Percentiles rank a stretch among this genome's conserved stretches.
These are phyloP conservation scores for Scomber scombrus DNA, from an alignment of 2,113 vertebrate genomes.

Conservation along the genomic window DNA sequence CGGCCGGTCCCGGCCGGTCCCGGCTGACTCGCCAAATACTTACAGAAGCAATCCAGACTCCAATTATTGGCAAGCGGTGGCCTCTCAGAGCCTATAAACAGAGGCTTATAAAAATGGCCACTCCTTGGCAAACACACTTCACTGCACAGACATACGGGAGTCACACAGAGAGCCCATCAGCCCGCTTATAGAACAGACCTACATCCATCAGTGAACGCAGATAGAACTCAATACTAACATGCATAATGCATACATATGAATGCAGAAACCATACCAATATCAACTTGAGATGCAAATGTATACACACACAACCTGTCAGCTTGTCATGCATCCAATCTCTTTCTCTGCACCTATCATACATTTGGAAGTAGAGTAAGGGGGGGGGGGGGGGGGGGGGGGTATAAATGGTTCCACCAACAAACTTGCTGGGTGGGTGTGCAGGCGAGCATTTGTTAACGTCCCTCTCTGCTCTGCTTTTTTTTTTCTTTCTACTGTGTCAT, in stretches of 20 bases:
- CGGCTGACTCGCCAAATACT: conserved; percentile 61
- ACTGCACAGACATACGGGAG: conserved; percentile 60
- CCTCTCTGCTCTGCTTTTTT: conserved; percentile 36
- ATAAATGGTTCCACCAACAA: conserved; percentile 19
- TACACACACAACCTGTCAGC: background rate
- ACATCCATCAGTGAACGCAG: conserved; percentile 66
- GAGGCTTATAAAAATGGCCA: conserved; percentile 68
- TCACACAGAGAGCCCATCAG: conserved; percentile 56
- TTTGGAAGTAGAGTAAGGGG: conserved; percentile 10
- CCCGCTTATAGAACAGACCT: conserved; percentile 50
- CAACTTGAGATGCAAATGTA: conserved; percentile 13
- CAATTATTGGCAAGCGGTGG: conserved; percentile 75
- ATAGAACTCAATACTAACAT: conserved; percentile 58
- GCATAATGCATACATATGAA: conserved; percentile 72
- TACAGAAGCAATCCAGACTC: conserved; percentile 66
- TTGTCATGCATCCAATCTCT: conserved; percentile 49
- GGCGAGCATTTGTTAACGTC: conserved; percentile 70
- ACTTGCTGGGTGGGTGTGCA: conserved; percentile 53
- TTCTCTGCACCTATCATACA: conserved; percentile 41
- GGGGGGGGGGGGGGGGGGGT: background rate
- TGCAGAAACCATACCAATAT: conserved; percentile 52
- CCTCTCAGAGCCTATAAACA: conserved; percentile 78
- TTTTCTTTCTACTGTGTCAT: conserved; percentile 62
- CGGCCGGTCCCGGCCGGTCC: conserved; percentile 43
- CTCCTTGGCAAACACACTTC: conserved; percentile 65